A percentile compares a stretch with the other conserved stretches of the same genome.
Evolutionary conservation across 2,797 vertebrate species (phyloP).

Genomic region (Morelia viridis): DNA sequence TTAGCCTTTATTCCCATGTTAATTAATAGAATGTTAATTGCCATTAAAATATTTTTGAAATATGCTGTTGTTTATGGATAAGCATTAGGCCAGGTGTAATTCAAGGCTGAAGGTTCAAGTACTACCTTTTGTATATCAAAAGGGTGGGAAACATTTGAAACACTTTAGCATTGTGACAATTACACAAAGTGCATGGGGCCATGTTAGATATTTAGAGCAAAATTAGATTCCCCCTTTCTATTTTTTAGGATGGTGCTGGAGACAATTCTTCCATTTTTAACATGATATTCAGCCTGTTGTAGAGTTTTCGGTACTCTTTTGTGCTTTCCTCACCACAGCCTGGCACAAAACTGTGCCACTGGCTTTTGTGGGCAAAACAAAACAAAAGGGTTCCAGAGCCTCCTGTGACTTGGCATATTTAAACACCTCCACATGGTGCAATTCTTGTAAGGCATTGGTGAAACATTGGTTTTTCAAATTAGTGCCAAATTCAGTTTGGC

Average conservation of each 20-base stretch:
- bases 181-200: neutral
- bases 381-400: neutral
- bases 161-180: neutral
- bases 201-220: neutral
- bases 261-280: neutral
- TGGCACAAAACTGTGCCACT: neutral
- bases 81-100: neutral
- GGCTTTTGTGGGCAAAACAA: neutral
- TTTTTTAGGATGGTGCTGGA: neutral
- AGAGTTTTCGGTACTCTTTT: neutral
- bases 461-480: neutral
- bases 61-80: neutral
- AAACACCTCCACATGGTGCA: neutral
- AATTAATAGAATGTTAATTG: neutral
- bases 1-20: neutral
- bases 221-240: neutral
- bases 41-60: neutral
- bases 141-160: neutral
- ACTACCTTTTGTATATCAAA: neutral
- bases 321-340: neutral
- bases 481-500: neutral
- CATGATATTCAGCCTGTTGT: neutral
- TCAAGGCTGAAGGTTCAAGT: neutral
- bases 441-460: neutral
- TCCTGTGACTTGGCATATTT: neutral